Evolutionary conservation across 2,888 invertebrate genomes (phyloP).

Genomic region (Phlogophora meticulosa): DNA sequence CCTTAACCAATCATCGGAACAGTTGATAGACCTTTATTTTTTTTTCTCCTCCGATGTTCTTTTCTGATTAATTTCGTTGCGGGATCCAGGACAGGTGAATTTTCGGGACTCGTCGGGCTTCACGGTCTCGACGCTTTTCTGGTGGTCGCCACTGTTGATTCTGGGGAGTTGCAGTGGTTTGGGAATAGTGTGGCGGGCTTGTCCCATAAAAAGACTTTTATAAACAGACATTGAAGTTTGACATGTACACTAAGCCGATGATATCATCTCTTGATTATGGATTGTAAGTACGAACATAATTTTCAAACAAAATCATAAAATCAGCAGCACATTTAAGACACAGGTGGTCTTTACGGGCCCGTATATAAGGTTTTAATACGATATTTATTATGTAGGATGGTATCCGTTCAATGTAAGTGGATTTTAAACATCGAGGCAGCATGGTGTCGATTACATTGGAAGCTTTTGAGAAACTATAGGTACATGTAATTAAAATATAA

Average conservation of each 20-base stretch:
- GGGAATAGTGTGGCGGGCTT: too few relatives aligned
- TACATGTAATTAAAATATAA: slow-evolving; percentile 40
- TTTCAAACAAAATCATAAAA: slow-evolving; percentile 62
- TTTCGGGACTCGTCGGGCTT: too few relatives aligned
- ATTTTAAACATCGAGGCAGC: slow-evolving; percentile 45
- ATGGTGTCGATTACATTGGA: slow-evolving; percentile 42
- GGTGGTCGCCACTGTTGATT: too few relatives aligned
- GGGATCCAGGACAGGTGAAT: too few relatives aligned
- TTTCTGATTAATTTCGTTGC: background rate
- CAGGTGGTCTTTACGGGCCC: slow-evolving; percentile 54
- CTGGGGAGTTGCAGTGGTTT: too few relatives aligned
- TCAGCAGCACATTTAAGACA: slow-evolving; percentile 57
- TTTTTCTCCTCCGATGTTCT: too few relatives aligned
- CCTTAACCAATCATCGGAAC: too few relatives aligned
- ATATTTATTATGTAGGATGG: slow-evolving; percentile 49
- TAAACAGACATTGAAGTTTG: background rate
- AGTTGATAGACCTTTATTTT: too few relatives aligned
- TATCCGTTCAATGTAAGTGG: slow-evolving; percentile 44
- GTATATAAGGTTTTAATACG: slow-evolving; percentile 58
- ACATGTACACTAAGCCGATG: slow-evolving; percentile 16
- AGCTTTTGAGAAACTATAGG: slow-evolving; percentile 6
- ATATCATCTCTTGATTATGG: slow-evolving; percentile 21
- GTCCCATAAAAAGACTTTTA: too few relatives aligned
- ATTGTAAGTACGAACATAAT: slow-evolving; percentile 49
- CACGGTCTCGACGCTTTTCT: too few relatives aligned